Base-by-base conservation (phyloP, 2,113 vertebrate genomes). In the Ictidomys tridecemlineatus region DNA sequence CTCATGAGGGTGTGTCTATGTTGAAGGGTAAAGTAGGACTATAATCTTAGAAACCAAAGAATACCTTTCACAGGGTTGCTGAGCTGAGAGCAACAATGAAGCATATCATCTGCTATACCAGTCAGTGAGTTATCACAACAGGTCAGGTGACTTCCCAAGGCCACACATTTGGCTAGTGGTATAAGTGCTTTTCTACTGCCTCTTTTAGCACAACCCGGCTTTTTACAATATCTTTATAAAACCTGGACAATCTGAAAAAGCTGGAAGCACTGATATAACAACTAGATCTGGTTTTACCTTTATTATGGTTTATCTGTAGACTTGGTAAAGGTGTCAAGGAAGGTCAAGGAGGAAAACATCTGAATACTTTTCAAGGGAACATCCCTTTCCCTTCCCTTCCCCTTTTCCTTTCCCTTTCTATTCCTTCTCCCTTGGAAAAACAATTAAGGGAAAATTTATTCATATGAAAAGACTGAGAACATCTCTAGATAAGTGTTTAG, bases 111-210 rank as follows among this genome's bases (percentile, higher is more conserved):
- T 61, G 45, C 67, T n/a, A 56, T 51, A 78, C 32, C 37, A 92
- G n/a, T 51, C 56, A 51, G 10, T 69, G 91, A 69, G 37, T 73
- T 69, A 63, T 48, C 4, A 2, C 73, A 39, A 48, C 79, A 93
- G 72, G 30, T 82, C 69, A 82, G 45, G 37, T 92, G 72, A 76
- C 22, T 96, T 83, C 77, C 65, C 24, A 76, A 74, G 82, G 73
- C 45, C 82, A 95, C n/a, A 34, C 7, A 42, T n/a, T 80, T 92
- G 82, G 14, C 20, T 65, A 61, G 45, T 45, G 56, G 61, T 58
- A 70, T 32, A 4, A 2, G 4, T 85, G n/a, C 76, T 69, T 95
- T 85, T 67, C 53, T 88, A 0, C 72, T 70, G 13, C 76, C 70
- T 87, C 51, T 37, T 20, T 73, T 51, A 76, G 56, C 30, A 74